Evolutionary conservation across 2,113 vertebrate species (phyloP).

Genomic region (Martes martes): DNA sequence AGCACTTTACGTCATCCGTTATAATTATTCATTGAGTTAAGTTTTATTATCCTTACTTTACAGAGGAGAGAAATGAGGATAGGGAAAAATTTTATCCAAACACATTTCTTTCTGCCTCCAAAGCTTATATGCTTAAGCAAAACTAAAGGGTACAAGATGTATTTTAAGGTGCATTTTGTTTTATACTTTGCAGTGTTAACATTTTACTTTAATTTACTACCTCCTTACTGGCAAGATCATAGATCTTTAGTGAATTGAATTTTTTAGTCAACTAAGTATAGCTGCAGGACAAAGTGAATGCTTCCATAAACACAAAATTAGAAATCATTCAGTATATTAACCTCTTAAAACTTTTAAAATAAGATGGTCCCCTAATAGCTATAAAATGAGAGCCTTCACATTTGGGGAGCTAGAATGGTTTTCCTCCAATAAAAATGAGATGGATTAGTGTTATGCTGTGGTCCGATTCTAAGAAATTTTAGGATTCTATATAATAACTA

Average conservation of each 20-base stretch:
- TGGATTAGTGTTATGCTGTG: background rate
- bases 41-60: conserved; percentile 21
- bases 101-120: background rate
- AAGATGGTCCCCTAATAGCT: background rate
- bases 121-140: background rate
- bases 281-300: background rate
- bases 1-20: background rate
- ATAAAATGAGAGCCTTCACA: background rate
- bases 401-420: background rate
- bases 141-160: background rate
- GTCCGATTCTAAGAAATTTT: conserved; percentile 11
- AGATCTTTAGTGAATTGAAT: background rate
- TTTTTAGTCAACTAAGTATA: conserved; percentile 30
- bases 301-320: conserved; percentile 30
- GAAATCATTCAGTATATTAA: conserved; percentile 19
- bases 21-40: background rate
- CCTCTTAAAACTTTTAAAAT: background rate
- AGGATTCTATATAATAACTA: background rate
- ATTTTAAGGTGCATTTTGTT: conserved; percentile 20
- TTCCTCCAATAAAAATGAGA: background rate
- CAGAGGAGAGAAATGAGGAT: background rate
- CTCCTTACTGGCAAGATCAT: background rate
- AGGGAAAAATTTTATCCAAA: background rate
- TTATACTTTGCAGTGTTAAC: background rate
- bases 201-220: background rate